phyloP scores from a whole-genome alignment of 2,113 vertebrate genomes.

The Garra rufa region DNA sequence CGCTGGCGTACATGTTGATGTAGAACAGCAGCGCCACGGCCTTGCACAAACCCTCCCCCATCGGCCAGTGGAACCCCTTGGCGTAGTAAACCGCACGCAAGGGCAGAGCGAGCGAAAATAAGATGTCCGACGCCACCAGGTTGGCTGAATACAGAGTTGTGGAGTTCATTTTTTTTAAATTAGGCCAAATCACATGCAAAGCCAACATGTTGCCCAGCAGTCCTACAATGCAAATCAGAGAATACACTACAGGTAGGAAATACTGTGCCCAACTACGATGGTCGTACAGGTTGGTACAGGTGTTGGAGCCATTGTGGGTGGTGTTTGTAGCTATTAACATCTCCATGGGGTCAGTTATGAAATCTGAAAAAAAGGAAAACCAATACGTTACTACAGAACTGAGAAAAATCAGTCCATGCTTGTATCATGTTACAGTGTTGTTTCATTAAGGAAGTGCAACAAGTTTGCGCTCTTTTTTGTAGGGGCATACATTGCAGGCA shows the following conservation, averaged over 20 bases:
- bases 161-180: constrained; percentile 95
- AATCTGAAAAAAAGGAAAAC: constrained; percentile 16
- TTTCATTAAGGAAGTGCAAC: constrained; percentile 64
- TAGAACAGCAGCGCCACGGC: constrained; percentile 87
- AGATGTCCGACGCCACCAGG: constrained; percentile 91
- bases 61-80: constrained; percentile 88
- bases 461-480: not conserved
- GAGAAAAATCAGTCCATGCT: not conserved
- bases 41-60: constrained; percentile 85
- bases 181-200: constrained; percentile 87
- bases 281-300: constrained; percentile 81
- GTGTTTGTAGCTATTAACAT: constrained; percentile 21
- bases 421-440: not conserved
- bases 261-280: constrained; percentile 82
- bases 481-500: not conserved
- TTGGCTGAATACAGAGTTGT: constrained; percentile 96
- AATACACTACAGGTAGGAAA: constrained; percentile 85
- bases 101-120: constrained; percentile 87
- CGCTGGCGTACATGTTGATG: constrained; percentile 92
- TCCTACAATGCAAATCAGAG: constrained; percentile 82
- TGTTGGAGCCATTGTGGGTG: constrained; percentile 46
- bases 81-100: constrained; percentile 88
- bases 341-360: not conserved
- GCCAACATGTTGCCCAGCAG: constrained; percentile 88
- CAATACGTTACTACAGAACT: not conserved